Evolutionary conservation across 2,113 vertebrate genomes (phyloP).

Genomic region (Alces alces): DNA sequence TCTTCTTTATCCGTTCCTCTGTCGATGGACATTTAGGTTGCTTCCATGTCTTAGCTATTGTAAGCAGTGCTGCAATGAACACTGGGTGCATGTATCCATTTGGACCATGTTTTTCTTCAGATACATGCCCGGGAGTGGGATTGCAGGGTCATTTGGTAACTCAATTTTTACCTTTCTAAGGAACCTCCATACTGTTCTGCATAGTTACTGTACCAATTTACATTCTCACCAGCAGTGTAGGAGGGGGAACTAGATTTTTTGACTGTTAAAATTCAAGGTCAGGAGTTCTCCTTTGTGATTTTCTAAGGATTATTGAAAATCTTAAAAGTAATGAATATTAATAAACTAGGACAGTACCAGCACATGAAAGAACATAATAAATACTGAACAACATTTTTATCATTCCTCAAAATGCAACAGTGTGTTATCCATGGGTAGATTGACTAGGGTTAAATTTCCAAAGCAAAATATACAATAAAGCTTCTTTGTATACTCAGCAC

Average conservation of each 20-base stretch:
- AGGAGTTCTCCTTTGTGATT: neutral
- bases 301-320: neutral
- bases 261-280: neutral
- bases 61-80: neutral
- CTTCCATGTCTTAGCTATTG: neutral
- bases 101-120: neutral
- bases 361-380: neutral
- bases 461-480: neutral
- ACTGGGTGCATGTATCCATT: accelerated
- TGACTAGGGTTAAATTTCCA: slow-evolving; percentile 2
- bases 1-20: neutral
- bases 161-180: neutral
- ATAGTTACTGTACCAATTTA: neutral
- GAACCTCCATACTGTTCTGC: neutral
- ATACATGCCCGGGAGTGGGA: neutral
- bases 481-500: neutral
- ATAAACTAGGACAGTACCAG: neutral
- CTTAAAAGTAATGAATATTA: neutral
- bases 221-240: neutral
- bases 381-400: neutral
- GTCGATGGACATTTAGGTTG: neutral
- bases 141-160: neutral
- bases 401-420: neutral
- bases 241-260: neutral
- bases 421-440: neutral